Percentiles rank a stretch among this genome's conserved stretches.
These are phyloP conservation scores for Streptopelia turtur DNA, from an alignment of 2,797 vertebrate species.

Conservation along the genomic window DNA sequence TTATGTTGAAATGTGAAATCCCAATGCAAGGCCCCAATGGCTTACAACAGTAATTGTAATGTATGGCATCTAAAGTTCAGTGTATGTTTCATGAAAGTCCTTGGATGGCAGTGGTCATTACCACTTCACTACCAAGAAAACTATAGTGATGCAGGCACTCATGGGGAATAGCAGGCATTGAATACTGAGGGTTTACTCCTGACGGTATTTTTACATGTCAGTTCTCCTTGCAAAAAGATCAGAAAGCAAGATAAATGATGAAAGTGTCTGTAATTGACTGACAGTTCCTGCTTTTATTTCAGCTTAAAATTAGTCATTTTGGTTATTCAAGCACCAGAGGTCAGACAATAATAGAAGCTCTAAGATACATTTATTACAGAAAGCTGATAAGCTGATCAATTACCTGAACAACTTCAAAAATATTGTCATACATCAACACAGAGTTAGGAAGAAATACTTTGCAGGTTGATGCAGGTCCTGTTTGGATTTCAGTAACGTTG, in stretches of 20 bases:
- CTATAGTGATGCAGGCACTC: constrained; percentile 50
- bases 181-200: constrained; percentile 47
- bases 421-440: neutral
- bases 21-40: constrained; percentile 18
- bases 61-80: constrained; percentile 66
- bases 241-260: constrained; percentile 46
- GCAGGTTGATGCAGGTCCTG: neutral
- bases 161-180: constrained; percentile 55
- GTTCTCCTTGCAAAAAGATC: constrained; percentile 47
- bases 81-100: constrained; percentile 62
- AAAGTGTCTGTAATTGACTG: neutral
- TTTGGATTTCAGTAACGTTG: neutral
- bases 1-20: constrained; percentile 34
- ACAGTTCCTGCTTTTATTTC: constrained; percentile 16
- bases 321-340: neutral
- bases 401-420: neutral
- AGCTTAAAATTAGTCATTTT: constrained; percentile 33
- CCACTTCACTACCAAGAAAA: constrained; percentile 65
- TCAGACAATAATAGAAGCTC: neutral
- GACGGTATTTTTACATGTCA: constrained; percentile 62
- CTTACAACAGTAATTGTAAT: constrained; percentile 56
- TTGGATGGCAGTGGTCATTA: constrained; percentile 74
- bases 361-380: neutral
- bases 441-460: neutral
- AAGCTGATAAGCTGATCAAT: neutral